Conservation (phyloP, 2,113 vertebrate genomes). For the Phylloscopus trochilus region DNA sequence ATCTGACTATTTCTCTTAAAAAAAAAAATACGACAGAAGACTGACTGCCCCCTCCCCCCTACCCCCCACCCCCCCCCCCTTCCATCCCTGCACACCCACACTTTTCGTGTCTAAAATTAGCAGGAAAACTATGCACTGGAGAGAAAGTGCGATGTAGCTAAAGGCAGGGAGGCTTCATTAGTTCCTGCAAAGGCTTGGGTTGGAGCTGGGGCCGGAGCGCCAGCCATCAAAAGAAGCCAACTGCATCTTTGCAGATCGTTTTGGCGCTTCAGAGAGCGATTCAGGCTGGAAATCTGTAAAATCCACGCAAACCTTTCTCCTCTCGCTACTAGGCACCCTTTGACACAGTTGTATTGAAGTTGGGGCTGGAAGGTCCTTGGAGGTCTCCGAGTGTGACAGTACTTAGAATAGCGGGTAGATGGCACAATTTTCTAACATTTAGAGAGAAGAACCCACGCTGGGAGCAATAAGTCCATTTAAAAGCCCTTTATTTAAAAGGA, state of each 20-base stretch:
- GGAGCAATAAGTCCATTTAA: constrained; percentile 86
- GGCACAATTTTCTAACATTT: constrained; percentile 99
- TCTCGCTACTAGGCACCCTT: constrained; percentile 67
- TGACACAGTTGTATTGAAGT: constrained; percentile 82
- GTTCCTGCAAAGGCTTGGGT: neutral
- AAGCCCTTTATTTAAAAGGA: constrained; percentile 88
- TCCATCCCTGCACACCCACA: constrained; percentile 4
- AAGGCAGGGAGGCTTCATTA: constrained; percentile 44
- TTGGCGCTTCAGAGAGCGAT: constrained; percentile 58
- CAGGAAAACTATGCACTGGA: constrained; percentile 34
- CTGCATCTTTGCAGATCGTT: constrained; percentile 40
- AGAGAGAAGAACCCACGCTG: constrained; percentile 82
- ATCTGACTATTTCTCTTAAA: constrained; percentile 27
- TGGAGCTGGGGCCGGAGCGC: neutral
- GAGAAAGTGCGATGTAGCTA: constrained; percentile 8
- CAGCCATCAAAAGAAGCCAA: constrained; percentile 31
- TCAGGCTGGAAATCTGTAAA: constrained; percentile 68
- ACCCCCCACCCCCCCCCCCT: neutral
- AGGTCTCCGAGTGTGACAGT: constrained; percentile 92
- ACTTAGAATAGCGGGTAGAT: constrained; percentile 98
- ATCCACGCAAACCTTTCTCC: constrained; percentile 66
- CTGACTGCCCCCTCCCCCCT: neutral
- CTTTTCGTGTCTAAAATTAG: constrained; percentile 60
- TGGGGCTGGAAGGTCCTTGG: constrained; percentile 81
- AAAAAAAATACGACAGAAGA: neutral